These are phyloP conservation scores for Entomobrya multifasciata DNA, from an alignment of 2,888 invertebrate genomes.

Conservation along the genomic window DNA sequence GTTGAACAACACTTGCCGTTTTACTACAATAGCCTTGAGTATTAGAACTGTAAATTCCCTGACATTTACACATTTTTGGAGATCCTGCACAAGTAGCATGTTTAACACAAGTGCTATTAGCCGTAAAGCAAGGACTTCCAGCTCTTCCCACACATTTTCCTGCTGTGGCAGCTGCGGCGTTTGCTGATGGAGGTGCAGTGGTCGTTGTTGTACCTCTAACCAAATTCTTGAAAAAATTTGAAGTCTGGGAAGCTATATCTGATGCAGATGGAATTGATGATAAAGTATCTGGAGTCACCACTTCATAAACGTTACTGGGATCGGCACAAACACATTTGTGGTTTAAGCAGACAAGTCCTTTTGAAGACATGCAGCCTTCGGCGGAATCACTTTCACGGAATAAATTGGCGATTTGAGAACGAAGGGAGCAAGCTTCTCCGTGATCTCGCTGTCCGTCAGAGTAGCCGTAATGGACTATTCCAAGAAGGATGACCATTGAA, in stretches of 20 bases:
- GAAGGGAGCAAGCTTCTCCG: conserved; percentile 69
- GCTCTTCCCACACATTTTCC: conserved; percentile 74
- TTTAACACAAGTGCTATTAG: conserved; percentile 72
- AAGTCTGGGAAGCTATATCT: conserved; percentile 36
- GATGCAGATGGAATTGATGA: conserved; percentile 48
- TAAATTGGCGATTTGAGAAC: conserved; percentile 73
- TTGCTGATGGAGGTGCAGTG: conserved; percentile 45
- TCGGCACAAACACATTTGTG: conserved; percentile 75
- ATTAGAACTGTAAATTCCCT: conserved; percentile 74
- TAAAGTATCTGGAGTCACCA: conserved; percentile 35
- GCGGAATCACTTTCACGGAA: conserved; percentile 72
- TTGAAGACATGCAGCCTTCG: conserved; percentile 72
- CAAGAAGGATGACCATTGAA: conserved; percentile 38
- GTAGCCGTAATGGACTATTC: conserved; percentile 46
- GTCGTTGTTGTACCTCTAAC: conserved; percentile 41
- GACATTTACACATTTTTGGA: conserved; percentile 72
- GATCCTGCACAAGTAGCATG: conserved; percentile 72
- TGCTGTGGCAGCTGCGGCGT: conserved; percentile 20
- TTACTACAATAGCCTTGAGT: conserved; percentile 72
- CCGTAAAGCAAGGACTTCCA: conserved; percentile 74
- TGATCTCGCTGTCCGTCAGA: conserved; percentile 58
- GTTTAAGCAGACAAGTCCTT: conserved; percentile 72
- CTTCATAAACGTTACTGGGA: conserved; percentile 72
- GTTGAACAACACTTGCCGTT: conserved; percentile 67
- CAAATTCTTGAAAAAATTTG: conserved; percentile 61